Percentiles rank a stretch among this genome's conserved stretches.
phyloP scores from a whole-genome alignment of 2,888 invertebrate species.

The Andrena flavipes region DNA sequence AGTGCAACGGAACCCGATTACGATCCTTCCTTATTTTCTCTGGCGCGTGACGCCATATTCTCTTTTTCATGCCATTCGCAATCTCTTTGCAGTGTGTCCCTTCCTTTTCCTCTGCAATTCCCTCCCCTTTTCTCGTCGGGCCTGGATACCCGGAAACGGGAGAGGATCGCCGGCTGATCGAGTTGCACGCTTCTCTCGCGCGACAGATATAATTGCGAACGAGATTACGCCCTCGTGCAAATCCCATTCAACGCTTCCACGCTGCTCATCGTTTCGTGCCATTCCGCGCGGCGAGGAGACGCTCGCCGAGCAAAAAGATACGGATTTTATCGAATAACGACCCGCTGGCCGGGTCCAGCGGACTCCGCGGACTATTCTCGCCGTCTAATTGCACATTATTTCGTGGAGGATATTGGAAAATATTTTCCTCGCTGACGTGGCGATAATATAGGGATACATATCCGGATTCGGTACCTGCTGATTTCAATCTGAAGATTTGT shows the following conservation, averaged over 20 bases:
- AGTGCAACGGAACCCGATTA: slow-evolving; percentile 54
- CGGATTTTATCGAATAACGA: slow-evolving; percentile 44
- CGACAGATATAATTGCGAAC: slow-evolving; percentile 56
- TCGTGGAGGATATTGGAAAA: too few relatives aligned
- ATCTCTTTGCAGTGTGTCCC: slow-evolving; percentile 27
- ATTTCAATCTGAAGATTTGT: too few relatives aligned
- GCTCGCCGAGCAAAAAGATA: not conserved
- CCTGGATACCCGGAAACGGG: slow-evolving; percentile 45
- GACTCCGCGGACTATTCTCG: not conserved
- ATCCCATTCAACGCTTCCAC: slow-evolving; percentile 55
- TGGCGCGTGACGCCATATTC: slow-evolving; percentile 17
- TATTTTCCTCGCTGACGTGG: not conserved
- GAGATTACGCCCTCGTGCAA: slow-evolving; percentile 50
- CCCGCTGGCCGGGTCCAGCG: slow-evolving; percentile 21
- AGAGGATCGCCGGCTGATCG: slow-evolving; percentile 50
- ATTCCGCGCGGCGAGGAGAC: slow-evolving; percentile 28
- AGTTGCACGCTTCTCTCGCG: slow-evolving; percentile 36
- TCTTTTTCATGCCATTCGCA: slow-evolving; percentile 29
- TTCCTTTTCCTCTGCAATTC: not conserved
- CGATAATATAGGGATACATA: too few relatives aligned
- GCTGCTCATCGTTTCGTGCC: slow-evolving; percentile 28
- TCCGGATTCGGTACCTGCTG: too few relatives aligned
- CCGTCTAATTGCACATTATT: slow-evolving; percentile 11
- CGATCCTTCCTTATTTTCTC: slow-evolving; percentile 44
- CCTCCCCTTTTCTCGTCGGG: not conserved